Evolutionary conservation across 2,888 invertebrate genomes (phyloP).

Genomic region (Pedicia rivosa): DNA sequence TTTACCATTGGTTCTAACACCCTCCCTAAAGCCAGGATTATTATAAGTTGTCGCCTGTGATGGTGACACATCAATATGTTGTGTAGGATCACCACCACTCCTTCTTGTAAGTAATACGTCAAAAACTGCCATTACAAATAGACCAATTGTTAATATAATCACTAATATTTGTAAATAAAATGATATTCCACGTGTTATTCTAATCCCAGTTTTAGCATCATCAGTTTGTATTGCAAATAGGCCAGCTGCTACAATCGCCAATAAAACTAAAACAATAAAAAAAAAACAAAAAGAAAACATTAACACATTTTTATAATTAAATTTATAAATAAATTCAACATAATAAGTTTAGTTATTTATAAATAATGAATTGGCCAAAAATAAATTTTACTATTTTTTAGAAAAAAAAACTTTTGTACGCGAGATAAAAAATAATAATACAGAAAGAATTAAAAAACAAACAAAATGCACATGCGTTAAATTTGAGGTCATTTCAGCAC

Average conservation of each 20-base stretch:
- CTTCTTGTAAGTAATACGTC: constrained; percentile 64
- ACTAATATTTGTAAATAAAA: constrained; percentile 77
- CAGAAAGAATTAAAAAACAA: no score
- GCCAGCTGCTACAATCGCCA: constrained; percentile 66
- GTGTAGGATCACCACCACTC: constrained; percentile 66
- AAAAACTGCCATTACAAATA: constrained; percentile 65
- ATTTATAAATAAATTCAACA: no score
- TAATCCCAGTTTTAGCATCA: constrained; percentile 56
- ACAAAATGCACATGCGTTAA: no score
- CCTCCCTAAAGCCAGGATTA: constrained; percentile 74
- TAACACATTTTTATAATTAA: no score
- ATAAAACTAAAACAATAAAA: constrained; percentile 59
- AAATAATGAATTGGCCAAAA: no score
- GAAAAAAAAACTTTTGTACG: no score
- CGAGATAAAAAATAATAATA: no score
- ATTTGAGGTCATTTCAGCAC: no score
- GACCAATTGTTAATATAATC: constrained; percentile 54
- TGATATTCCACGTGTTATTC: constrained; percentile 60
- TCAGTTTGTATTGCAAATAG: constrained; percentile 76
- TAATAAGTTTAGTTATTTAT: no score
- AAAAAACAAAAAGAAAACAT: constrained; percentile 3
- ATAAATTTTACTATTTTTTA: no score
- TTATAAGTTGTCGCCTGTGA: constrained; percentile 60
- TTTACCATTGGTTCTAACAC: constrained; percentile 33
- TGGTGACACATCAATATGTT: constrained; percentile 36